Evolutionary conservation across 2,888 invertebrate species (phyloP).

Genomic region (Lasioglossum zephyrum): DNA sequence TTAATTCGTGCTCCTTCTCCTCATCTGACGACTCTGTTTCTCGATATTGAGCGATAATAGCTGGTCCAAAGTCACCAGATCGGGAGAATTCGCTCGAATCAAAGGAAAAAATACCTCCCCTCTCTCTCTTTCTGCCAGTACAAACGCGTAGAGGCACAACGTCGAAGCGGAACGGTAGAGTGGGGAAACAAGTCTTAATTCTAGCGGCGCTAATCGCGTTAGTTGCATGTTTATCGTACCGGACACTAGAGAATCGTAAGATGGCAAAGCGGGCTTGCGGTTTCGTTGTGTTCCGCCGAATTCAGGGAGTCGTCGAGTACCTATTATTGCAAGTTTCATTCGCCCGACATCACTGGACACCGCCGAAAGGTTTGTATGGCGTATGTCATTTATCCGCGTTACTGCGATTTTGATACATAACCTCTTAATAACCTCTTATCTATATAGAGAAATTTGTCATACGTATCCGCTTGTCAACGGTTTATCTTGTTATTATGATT

Average conservation of each 20-base stretch:
- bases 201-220: background rate
- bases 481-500: background rate
- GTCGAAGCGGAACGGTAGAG: too few species aligned
- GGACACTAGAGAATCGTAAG: background rate
- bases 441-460: background rate
- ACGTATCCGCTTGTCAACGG: background rate
- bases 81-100: too few species aligned
- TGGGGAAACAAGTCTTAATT: too few species aligned
- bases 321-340: slow-evolving; percentile 94
- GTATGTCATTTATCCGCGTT: background rate
- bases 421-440: background rate
- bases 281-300: slow-evolving; percentile 91
- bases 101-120: too few species aligned
- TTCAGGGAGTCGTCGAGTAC: slow-evolving; percentile 89
- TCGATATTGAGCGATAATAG: too few species aligned
- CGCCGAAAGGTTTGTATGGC: slow-evolving; percentile 92
- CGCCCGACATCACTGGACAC: slow-evolving; percentile 95
- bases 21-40: too few species aligned
- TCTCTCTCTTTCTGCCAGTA: too few species aligned
- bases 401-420: background rate
- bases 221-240: background rate
- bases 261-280: slow-evolving; percentile 90
- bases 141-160: too few species aligned
- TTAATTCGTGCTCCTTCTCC: too few species aligned
- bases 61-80: too few species aligned